Base-by-base conservation (phyloP, 2,888 invertebrate genomes). In the Apodemia zela region DNA sequence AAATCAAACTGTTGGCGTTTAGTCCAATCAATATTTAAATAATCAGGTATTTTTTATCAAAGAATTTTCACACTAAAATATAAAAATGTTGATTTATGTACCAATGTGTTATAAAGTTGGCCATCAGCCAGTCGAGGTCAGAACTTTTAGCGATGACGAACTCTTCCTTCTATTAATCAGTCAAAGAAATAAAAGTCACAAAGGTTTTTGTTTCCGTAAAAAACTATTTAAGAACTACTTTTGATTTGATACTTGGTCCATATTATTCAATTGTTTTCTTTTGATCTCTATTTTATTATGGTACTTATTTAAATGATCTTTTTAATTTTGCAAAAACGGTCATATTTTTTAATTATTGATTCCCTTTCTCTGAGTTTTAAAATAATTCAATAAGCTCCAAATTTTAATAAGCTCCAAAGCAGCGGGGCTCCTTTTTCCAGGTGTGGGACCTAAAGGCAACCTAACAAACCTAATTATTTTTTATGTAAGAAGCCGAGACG, bases 141-240 rank as follows among this genome's bases (percentile, higher is more conserved):
- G 73, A 71, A 68, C 67, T 75, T 73, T 75, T 70, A 66, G 68
- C 71, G 72, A 75, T 78, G 78, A 80, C 75, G 72, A 74, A 72
- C 25, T 54, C 54, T 54, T 54, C 54, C 54, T 54, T 25, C 42
- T 42, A 42, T 25, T 54, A 21, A 54, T 21, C 54, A 18, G 11
- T 21, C 21, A 25, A 54, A 54, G 54, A 54, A 54, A 54, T 25
- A 21, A 54, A 54, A 42, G 42, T 54, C 18, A 25, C 1, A 21
- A 17, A 54, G 54, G 42, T 42, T 21, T 54, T 54, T 54, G 21
- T 13, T 18, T 51, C 13, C 18, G 21, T 51, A 25, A 51, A 42
- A 13, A 42, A 42, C 11, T 38, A 13, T 38, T 35, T 38, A 3
- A 4, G 13, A 3, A 38, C 13, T 38, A 38, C 38, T 38, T 38